phyloP scores from a whole-genome alignment of 2,888 invertebrate genomes.

The Hyposoter dolosus region DNA sequence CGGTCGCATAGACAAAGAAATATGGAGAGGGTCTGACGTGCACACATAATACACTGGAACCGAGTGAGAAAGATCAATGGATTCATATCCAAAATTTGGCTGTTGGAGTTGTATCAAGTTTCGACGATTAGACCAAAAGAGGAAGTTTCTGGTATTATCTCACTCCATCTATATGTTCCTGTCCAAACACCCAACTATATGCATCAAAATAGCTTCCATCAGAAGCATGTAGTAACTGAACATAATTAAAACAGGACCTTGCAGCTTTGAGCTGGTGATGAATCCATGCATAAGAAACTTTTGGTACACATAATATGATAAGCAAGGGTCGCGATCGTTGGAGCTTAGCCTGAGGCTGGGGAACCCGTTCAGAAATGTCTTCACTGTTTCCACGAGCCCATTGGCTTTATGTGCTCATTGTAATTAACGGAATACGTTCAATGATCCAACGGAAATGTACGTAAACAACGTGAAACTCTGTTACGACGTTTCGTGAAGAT shows the following conservation, averaged over 20 bases:
- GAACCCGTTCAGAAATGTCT: not conserved
- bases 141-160: conserved; percentile 27
- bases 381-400: not conserved
- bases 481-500: not conserved
- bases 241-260: not conserved
- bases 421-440: not conserved
- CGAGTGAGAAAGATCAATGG: conserved; percentile 37
- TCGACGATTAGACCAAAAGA: conserved; percentile 44
- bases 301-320: conserved; percentile 12
- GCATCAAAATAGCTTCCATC: not conserved
- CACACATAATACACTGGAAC: conserved; percentile 22
- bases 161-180: conserved; percentile 1
- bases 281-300: conserved; percentile 10
- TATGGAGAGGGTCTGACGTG: not conserved
- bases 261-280: not conserved
- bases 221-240: conserved; percentile 1
- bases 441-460: not conserved
- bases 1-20: conserved; percentile 9
- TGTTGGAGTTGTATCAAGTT: conserved; percentile 35
- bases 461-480: not conserved
- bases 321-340: not conserved
- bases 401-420: not conserved
- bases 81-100: conserved; percentile 24
- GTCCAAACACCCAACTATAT: not conserved
- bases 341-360: not conserved